Conservation (phyloP, 2,888 invertebrate species). For the Philaethria dido region DNA sequence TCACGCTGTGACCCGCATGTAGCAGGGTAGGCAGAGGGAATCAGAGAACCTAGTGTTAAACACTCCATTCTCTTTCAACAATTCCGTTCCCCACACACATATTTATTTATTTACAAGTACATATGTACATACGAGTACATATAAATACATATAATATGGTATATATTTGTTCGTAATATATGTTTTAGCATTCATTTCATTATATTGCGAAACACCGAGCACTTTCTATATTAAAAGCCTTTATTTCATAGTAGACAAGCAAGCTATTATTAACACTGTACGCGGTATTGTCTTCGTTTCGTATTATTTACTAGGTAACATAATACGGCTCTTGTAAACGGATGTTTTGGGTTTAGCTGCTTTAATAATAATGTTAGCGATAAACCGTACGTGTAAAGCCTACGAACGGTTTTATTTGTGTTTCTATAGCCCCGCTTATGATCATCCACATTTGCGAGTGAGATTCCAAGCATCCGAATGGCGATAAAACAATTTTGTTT, state of each 20-base stretch:
- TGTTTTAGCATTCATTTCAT: slow-evolving; percentile 5
- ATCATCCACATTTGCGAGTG: slow-evolving; percentile 23
- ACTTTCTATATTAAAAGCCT: slow-evolving; percentile 23
- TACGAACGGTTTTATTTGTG: slow-evolving; percentile 35
- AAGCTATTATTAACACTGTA: slow-evolving; percentile 30
- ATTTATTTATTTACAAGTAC: no score
- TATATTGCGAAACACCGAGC: slow-evolving; percentile 6
- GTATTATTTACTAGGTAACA: slow-evolving; percentile 40
- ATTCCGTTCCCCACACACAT: no score
- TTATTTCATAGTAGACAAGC: slow-evolving; percentile 29
- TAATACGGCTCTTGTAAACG: slow-evolving; percentile 39
- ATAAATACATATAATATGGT: no score
- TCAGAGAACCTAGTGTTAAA: no score
- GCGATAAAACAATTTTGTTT: slow-evolving; percentile 25
- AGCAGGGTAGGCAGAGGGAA: no score
- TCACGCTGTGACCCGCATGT: no score
- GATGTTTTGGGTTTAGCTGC: slow-evolving; percentile 38
- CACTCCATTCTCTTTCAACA: no score
- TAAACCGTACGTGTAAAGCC: slow-evolving; percentile 42
- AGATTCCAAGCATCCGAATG: slow-evolving; percentile 17
- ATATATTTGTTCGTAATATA: background rate
- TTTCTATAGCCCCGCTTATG: slow-evolving; percentile 26
- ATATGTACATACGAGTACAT: no score
- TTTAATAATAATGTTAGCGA: slow-evolving; percentile 40
- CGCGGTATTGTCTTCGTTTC: slow-evolving; percentile 37